These are phyloP conservation scores for Danio aesculapii DNA, from an alignment of 2,797 vertebrate species.

Conservation along the genomic window DNA sequence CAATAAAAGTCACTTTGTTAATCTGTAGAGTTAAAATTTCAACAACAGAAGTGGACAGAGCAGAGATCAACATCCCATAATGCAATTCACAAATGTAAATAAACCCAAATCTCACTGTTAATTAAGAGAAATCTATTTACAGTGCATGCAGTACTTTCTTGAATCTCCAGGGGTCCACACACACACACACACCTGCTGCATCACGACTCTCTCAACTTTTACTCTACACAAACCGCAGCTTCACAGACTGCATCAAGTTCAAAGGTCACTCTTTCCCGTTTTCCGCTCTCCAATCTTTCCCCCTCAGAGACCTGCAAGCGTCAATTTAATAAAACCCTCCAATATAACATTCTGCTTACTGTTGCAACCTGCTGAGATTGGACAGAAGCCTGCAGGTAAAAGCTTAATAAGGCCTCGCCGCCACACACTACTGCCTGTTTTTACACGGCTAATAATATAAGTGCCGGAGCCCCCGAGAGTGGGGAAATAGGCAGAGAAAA, in stretches of 20 bases:
- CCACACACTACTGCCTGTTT: constrained; percentile 44
- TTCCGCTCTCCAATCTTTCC: not conserved
- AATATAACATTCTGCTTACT: constrained; percentile 53
- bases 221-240: not conserved
- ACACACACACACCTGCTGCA: not conserved
- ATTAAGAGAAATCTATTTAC: too few species aligned
- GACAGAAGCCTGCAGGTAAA: constrained; percentile 58
- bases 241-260: constrained; percentile 1
- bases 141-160: constrained; percentile 17
- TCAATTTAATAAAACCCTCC: constrained; percentile 44
- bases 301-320: constrained; percentile 27
- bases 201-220: not conserved
- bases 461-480: constrained; percentile 36
- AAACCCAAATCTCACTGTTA: too few species aligned
- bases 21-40: too few species aligned
- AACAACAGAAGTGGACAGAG: too few species aligned
- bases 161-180: constrained; percentile 7
- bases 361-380: constrained; percentile 45
- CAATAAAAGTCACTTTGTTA: too few species aligned
- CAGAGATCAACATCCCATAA: too few species aligned
- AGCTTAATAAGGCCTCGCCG: constrained; percentile 52
- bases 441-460: constrained; percentile 60
- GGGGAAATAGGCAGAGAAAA: constrained; percentile 40
- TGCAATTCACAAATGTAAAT: too few species aligned
- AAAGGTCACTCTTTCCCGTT: constrained; percentile 2